Percentiles rank a stretch among this genome's conserved stretches.
Conservation (phyloP, 2,113 vertebrate genomes). For the Serranochromis macrocephalus region DNA sequence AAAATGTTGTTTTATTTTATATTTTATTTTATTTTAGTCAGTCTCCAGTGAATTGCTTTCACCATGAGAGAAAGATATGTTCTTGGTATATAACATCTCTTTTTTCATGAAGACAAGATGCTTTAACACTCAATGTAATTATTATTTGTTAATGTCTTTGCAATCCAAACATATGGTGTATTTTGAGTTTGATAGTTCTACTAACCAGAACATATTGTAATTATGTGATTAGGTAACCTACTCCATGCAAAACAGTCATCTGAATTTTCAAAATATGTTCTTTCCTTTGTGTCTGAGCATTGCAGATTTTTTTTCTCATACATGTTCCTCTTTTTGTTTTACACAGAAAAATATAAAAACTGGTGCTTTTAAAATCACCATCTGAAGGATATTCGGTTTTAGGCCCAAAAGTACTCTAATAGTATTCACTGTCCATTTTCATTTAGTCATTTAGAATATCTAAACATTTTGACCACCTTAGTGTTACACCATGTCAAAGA, state of each 20-base stretch:
- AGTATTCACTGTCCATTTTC: neutral
- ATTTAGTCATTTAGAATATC: neutral
- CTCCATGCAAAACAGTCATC: neutral
- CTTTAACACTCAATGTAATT: neutral
- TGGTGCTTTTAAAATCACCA: neutral
- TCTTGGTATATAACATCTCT: neutral
- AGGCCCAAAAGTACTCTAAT: neutral
- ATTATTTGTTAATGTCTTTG: neutral
- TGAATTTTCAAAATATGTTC: neutral
- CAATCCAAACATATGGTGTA: neutral
- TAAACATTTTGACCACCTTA: neutral
- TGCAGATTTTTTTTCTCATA: neutral
- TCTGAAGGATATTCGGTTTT: rapidly evolving
- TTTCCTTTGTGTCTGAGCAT: neutral
- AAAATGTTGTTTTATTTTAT: neutral
- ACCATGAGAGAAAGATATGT: neutral
- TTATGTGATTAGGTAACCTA: neutral
- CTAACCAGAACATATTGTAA: neutral
- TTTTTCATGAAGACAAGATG: neutral
- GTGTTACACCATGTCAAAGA: neutral
- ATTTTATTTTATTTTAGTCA: neutral
- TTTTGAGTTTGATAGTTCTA: neutral
- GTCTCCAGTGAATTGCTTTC: neutral
- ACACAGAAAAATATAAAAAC: neutral
- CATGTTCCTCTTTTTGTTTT: neutral